Conservation (phyloP, 2,113 vertebrate species). For the Lanius collurio region DNA sequence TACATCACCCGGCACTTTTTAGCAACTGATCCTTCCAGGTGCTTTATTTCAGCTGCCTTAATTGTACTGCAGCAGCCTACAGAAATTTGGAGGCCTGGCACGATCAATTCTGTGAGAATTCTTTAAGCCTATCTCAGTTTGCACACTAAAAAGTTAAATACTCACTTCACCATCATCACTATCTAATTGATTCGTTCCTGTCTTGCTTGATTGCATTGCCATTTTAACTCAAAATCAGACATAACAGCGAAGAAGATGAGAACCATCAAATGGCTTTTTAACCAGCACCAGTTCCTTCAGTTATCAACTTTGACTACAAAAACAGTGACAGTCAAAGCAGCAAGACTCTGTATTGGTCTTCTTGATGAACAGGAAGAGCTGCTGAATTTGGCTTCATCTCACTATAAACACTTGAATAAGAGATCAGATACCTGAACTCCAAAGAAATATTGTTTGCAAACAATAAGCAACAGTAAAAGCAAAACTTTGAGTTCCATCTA, state of each 20-base stretch:
- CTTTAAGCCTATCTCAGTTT: not conserved
- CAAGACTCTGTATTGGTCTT: not conserved
- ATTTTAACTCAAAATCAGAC: conserved; percentile 1
- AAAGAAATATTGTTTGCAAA: not conserved
- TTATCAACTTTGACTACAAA: not conserved
- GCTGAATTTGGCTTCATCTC: not conserved
- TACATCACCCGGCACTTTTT: not conserved
- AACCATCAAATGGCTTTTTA: not conserved
- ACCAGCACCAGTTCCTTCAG: not conserved
- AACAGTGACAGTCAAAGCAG: not conserved
- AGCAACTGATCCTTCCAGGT: not conserved
- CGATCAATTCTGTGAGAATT: not conserved
- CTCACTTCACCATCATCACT: not conserved
- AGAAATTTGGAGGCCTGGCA: not conserved
- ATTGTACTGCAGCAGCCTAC: not conserved
- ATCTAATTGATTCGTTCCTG: conserved; percentile 7
- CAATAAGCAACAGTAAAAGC: not conserved
- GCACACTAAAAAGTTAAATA: not conserved
- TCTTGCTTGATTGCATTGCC: conserved; percentile 10
- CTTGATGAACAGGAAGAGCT: not conserved
- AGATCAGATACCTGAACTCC: not conserved
- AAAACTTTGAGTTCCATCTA: not conserved
- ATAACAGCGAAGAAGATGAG: not conserved
- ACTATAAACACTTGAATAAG: not conserved
- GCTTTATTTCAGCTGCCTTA: not conserved